These are phyloP conservation scores for Karalla daura DNA, from an alignment of 2,797 vertebrate species.

Conservation along the genomic window DNA sequence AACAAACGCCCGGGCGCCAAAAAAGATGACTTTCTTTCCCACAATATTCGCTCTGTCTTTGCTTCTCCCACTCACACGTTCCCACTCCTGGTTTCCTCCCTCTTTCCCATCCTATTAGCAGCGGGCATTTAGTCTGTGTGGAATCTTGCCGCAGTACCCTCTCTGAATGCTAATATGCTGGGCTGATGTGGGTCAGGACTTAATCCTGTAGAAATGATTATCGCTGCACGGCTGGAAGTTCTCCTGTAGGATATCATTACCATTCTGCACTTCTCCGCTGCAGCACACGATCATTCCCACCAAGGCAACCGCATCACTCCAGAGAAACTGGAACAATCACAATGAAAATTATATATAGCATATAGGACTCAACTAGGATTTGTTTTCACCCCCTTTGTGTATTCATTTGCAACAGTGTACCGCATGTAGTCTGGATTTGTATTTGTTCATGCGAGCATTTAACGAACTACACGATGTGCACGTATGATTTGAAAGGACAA, in stretches of 20 bases:
- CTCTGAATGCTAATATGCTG: constrained; percentile 79
- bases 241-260: constrained; percentile 79
- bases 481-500: neutral
- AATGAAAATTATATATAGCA: constrained; percentile 46
- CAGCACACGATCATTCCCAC: constrained; percentile 53
- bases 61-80: constrained; percentile 25
- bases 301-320: constrained; percentile 53
- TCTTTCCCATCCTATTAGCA: constrained; percentile 58
- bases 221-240: constrained; percentile 77
- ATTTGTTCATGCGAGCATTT: neutral
- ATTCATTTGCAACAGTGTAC: constrained; percentile 5
- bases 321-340: constrained; percentile 56
- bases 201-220: constrained; percentile 85
- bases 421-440: neutral
- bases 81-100: constrained; percentile 49
- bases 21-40: constrained; percentile 27
- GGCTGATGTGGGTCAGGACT: constrained; percentile 82
- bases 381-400: constrained; percentile 13
- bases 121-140: constrained; percentile 67
- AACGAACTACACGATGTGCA: neutral
- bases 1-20: constrained; percentile 23
- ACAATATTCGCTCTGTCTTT: constrained; percentile 61
- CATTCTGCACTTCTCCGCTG: constrained; percentile 72
- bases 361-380: constrained; percentile 31
- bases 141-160: constrained; percentile 69